These are phyloP conservation scores for Aphidoletes aphidimyza DNA, from an alignment of 2,888 invertebrate genomes.

Conservation along the genomic window DNA sequence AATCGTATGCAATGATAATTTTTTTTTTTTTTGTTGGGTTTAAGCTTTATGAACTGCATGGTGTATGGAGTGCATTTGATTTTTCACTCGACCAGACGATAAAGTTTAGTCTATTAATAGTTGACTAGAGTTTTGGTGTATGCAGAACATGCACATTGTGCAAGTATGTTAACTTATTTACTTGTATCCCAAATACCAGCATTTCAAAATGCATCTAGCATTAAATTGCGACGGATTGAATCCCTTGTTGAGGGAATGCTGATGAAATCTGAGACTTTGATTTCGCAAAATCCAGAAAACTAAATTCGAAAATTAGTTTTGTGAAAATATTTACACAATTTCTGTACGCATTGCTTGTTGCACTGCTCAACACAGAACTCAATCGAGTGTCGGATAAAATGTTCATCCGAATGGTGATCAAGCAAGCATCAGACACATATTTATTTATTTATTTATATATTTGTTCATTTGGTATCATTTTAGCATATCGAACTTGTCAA, in stretches of 20 bases:
- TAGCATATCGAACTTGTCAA: constrained; percentile 90
- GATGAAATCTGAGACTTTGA: not conserved
- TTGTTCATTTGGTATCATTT: constrained; percentile 61
- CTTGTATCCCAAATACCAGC: too few species aligned
- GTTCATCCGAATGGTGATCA: too few species aligned
- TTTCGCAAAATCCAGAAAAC: too few species aligned
- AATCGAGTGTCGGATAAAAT: too few species aligned
- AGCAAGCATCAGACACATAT: too few species aligned
- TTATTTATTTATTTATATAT: not conserved
- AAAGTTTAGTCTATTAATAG: not conserved
- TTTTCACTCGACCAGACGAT: not conserved
- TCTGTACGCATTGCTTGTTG: not conserved
- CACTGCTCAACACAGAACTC: too few species aligned
- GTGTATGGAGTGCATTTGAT: not conserved
- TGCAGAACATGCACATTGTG: not conserved
- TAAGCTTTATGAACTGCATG: not conserved
- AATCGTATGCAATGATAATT: too few species aligned
- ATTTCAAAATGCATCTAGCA: too few species aligned
- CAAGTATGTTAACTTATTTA: not conserved
- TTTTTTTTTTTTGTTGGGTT: not conserved
- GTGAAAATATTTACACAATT: constrained; percentile 8
- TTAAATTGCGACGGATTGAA: not conserved
- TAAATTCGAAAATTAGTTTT: too few species aligned
- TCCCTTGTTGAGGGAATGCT: not conserved
- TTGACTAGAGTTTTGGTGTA: not conserved